Conservation (phyloP, 2,797 vertebrate genomes). For the Micrastur ruficollis region DNA sequence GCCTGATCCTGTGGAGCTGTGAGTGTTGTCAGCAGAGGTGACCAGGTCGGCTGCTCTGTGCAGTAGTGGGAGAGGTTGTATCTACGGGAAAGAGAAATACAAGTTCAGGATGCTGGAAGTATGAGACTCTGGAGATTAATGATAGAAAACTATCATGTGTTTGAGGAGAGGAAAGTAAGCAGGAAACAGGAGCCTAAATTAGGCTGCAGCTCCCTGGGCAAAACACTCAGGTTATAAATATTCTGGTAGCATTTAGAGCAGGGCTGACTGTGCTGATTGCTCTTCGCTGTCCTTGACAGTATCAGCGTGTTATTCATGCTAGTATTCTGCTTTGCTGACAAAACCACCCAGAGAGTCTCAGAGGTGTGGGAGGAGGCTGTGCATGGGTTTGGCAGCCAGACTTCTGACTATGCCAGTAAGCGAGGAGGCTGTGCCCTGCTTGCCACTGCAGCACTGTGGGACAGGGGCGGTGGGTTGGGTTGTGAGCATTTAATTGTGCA, state of each 20-base stretch:
- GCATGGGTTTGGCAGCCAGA: not conserved
- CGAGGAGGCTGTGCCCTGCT: not conserved
- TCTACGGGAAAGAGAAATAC: not conserved
- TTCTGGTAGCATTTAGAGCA: not conserved
- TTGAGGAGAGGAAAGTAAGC: not conserved
- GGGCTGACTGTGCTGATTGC: not conserved
- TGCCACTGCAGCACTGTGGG: rapidly evolving
- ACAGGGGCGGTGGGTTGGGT: not conserved
- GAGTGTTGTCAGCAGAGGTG: not conserved
- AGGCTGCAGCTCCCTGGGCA: not conserved
- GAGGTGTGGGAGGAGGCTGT: not conserved
- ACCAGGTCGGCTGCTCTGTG: rapidly evolving
- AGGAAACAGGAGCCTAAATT: constrained; percentile 14
- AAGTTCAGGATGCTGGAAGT: not conserved
- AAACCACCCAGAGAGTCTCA: not conserved
- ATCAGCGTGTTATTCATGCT: not conserved
- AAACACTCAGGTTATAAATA: constrained; percentile 49
- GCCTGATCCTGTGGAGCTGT: not conserved
- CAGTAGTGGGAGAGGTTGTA: not conserved
- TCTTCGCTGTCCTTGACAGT: constrained; percentile 12
- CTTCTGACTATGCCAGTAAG: not conserved
- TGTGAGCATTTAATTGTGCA: not conserved
- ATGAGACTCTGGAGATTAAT: not conserved
- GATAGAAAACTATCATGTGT: not conserved
- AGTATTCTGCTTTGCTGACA: not conserved